Evolutionary conservation across 2,888 invertebrate genomes (phyloP), one percentile per base, ranked within the genome.

Genomic region (Campoplex capitator): DNA sequence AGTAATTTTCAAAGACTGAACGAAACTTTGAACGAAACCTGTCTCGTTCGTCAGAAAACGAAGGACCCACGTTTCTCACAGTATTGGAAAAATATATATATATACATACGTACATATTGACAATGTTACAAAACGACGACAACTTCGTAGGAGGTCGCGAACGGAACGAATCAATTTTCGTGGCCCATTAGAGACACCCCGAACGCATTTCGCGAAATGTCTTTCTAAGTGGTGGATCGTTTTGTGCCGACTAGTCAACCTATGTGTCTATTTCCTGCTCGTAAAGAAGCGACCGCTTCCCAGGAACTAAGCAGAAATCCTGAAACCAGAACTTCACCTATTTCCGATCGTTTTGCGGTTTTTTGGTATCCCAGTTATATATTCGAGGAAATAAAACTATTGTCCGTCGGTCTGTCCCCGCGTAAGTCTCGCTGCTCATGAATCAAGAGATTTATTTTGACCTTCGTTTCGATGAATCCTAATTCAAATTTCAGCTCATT

Each of bases 261-360:
- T 74, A 84, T 84, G 76, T 87, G 78, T 88, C 85, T 88, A 89
- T 87, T 88, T 89, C 85, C 88, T 89, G 88, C 86, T 89, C 89
- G 86, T 90, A 88, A 88, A 88, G 78, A 79, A 79, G 86, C 23
- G 23, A 86, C 77, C 87, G 84, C 85, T 90, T 89, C 86, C 71
- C 81, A 68, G 73, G 73, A 85, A 84, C 78, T 70, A 82, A 77
- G 71, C 45, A 71, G 62, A 77, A 48, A 68, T 48, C 71, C 32
- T 32, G 45, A 28, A 48, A 81, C 88, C 76, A 77, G 74, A 81
- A 88, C 88, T 90, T 90, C 85, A 81, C 91, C 90, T 91, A 93
- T 93, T 93, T 92, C 91, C 92, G 92, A 93, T 92, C 89, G 90
- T 92, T 88, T 93, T 93, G 93, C 88, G 93, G 93, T 92, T 87